phyloP scores from a whole-genome alignment of 92 coral and sea anemone species.

The Metridium senile region DNA sequence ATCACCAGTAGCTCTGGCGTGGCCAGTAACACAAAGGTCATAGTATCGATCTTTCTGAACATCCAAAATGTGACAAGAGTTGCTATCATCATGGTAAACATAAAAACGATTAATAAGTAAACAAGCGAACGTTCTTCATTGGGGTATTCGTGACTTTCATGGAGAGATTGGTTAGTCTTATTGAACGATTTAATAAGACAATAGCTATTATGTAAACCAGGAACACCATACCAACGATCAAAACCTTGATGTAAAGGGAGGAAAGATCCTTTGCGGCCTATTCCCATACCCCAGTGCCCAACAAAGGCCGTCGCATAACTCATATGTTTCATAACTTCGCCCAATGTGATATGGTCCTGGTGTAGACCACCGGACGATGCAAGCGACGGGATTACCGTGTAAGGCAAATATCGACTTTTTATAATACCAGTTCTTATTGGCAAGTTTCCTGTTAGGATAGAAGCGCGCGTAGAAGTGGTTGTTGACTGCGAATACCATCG shows the following conservation, averaged over 20 bases:
- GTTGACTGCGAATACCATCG: conserved; percentile 84
- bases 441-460: conserved; percentile 85
- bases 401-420: conserved; percentile 82
- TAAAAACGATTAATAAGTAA: background rate
- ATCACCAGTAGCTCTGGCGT: conserved; percentile 17
- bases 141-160: conserved; percentile 2
- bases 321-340: conserved; percentile 58
- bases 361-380: conserved; percentile 91
- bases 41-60: conserved; percentile 27
- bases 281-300: conserved; percentile 90
- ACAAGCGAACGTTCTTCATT: conserved; percentile 14
- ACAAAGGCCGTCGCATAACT: conserved; percentile 75
- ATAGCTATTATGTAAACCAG: conserved; percentile 66
- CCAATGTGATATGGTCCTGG: conserved; percentile 61
- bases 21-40: conserved; percentile 31
- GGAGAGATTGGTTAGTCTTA: background rate
- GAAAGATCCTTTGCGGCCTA: conserved; percentile 72
- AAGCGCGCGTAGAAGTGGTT: conserved; percentile 79
- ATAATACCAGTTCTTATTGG: conserved; percentile 92
- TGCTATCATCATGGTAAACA: conserved; percentile 16
- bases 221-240: conserved; percentile 87
- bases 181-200: conserved; percentile 45
- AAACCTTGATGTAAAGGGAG: conserved; percentile 87
- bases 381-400: conserved; percentile 78
- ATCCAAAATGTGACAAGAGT: conserved; percentile 13